A percentile compares a stretch with the other conserved stretches of the same genome.
Conservation (phyloP, 2,113 vertebrate genomes). For the Chaetodon trifascialis region DNA sequence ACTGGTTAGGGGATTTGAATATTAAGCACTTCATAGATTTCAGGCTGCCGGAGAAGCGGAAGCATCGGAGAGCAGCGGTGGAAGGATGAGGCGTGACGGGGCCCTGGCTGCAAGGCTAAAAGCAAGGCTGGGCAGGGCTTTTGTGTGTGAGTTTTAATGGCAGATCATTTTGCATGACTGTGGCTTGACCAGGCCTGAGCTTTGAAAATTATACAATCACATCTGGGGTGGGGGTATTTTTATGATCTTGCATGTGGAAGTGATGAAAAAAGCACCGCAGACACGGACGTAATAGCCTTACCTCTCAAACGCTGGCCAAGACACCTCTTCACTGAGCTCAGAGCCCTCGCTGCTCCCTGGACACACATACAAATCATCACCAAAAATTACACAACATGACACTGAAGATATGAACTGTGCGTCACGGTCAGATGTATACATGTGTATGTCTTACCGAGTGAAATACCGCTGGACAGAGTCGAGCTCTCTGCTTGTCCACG, state of each 20-base stretch:
- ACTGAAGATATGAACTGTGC: background rate
- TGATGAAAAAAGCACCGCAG: conserved; percentile 11
- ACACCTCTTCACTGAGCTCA: conserved; percentile 97
- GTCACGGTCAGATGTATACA: background rate
- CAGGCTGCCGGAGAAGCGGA: conserved; percentile 47
- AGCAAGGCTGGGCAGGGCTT: conserved; percentile 23
- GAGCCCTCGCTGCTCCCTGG: conserved; percentile 98
- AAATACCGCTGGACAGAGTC: conserved; percentile 97
- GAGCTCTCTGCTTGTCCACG: conserved; percentile 95
- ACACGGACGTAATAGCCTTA: conserved; percentile 72
- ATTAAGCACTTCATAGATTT: conserved; percentile 39
- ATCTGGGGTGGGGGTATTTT: conserved; percentile 34
- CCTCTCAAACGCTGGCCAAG: conserved; percentile 99
- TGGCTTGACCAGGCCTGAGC: conserved; percentile 30
- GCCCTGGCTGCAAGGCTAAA: conserved; percentile 46
- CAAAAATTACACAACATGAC: background rate
- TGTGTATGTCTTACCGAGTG: conserved; percentile 86
- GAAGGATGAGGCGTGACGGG: conserved; percentile 50
- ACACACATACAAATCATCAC: conserved; percentile 45
- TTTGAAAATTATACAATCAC: conserved; percentile 45
- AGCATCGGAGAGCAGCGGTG: conserved; percentile 48
- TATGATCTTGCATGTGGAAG: conserved; percentile 32
- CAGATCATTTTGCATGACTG: conserved; percentile 34
- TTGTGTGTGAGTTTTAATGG: conserved; percentile 30
- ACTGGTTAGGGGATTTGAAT: conserved; percentile 25